Conservation (phyloP, 2,113 vertebrate genomes). For the Charina bottae region DNA sequence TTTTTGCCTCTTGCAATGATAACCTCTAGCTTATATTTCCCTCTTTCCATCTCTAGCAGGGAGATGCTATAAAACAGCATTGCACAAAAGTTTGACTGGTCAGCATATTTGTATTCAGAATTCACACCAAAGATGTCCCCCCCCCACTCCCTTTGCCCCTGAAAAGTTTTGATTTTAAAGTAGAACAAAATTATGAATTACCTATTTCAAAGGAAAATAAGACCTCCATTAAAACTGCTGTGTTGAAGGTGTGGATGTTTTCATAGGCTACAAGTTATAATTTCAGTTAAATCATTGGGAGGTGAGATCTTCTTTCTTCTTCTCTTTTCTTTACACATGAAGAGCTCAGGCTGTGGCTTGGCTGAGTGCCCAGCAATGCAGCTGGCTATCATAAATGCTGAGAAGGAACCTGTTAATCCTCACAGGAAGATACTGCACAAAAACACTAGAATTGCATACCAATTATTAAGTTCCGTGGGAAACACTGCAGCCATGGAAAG, state of each 20-base stretch:
- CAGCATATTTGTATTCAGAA: neutral
- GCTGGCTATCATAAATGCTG: neutral
- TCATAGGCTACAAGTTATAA: neutral
- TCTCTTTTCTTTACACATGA: neutral
- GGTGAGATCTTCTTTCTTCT: neutral
- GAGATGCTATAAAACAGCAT: neutral
- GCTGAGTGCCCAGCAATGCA: neutral
- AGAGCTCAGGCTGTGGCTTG: neutral
- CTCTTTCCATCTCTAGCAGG: neutral
- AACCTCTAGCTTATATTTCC: accelerated
- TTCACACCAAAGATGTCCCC: neutral
- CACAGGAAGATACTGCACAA: neutral
- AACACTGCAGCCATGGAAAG: neutral
- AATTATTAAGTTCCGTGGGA: neutral
- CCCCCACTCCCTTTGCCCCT: neutral
- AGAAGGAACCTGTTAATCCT: neutral
- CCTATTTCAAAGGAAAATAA: neutral
- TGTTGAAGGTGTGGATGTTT: neutral
- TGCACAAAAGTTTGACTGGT: neutral
- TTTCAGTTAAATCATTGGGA: neutral
- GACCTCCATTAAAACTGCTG: neutral
- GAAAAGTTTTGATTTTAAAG: neutral
- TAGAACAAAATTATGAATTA: neutral
- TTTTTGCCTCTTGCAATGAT: neutral
- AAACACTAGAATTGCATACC: neutral